Percentiles rank a stretch among this genome's conserved stretches.
Conservation (phyloP, 1,140 invertebrate species). For the Dryas iulia region DNA sequence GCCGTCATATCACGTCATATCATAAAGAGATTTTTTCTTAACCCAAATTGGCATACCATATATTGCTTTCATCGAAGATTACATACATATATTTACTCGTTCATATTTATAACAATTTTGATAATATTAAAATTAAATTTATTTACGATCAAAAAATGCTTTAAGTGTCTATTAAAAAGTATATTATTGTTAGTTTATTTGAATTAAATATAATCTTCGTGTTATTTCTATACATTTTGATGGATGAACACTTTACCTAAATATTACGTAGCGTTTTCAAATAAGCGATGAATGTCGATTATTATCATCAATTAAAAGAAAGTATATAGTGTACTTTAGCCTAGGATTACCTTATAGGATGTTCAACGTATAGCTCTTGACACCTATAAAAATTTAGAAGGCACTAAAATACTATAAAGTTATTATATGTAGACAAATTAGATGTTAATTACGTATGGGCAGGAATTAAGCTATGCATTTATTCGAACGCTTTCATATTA, state of each 20-base stretch:
- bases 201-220: neutral
- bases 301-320: conserved; percentile 6
- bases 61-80: conserved; percentile 20
- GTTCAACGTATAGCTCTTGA: conserved; percentile 50
- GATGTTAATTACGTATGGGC: conserved; percentile 28
- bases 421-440: conserved; percentile 43
- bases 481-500: conserved; percentile 14
- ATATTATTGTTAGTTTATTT: neutral
- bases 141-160: conserved; percentile 25
- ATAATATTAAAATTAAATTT: conserved; percentile 8
- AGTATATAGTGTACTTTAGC: conserved; percentile 28
- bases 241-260: neutral
- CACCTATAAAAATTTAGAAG: conserved; percentile 58
- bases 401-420: conserved; percentile 52
- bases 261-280: neutral
- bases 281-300: neutral
- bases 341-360: conserved; percentile 46
- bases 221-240: neutral
- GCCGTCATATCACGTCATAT: conserved; percentile 73
- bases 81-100: conserved; percentile 30
- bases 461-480: conserved; percentile 14
- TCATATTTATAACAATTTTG: neutral
- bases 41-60: conserved; percentile 2
- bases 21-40: conserved; percentile 36
- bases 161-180: conserved; percentile 27